Conservation (phyloP, 2,888 invertebrate genomes). For the Melangyna quadrimaculata region DNA sequence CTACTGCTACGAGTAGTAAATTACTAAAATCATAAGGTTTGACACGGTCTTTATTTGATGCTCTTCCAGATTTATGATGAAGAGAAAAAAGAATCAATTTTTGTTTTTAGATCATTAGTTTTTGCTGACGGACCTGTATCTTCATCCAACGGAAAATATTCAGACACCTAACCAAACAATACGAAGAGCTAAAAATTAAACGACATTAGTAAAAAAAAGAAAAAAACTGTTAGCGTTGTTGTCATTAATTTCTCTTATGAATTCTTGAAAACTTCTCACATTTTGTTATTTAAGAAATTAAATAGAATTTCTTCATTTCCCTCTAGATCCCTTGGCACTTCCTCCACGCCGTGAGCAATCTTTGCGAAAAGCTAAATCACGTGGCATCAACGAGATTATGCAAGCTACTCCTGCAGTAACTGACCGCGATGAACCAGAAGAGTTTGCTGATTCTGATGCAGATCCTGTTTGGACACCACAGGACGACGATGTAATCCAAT, state of each 20-base stretch:
- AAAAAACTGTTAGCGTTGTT: background rate
- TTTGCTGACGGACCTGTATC: background rate
- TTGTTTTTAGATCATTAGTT: background rate
- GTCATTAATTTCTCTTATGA: background rate
- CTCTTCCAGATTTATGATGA: background rate
- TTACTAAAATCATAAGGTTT: background rate
- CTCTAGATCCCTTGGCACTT: slow-evolving; percentile 80
- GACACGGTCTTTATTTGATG: background rate
- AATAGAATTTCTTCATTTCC: slow-evolving; percentile 75
- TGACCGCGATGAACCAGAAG: slow-evolving; percentile 82
- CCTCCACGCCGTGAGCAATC: slow-evolving; percentile 85
- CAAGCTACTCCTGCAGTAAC: slow-evolving; percentile 76
- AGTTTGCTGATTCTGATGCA: slow-evolving; percentile 85
- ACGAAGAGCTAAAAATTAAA: background rate
- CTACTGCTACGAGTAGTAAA: background rate
- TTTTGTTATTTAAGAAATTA: slow-evolving; percentile 72
- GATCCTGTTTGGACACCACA: slow-evolving; percentile 90
- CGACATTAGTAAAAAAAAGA: background rate
- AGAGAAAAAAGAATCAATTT: background rate
- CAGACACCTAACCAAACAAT: background rate
- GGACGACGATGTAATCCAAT: slow-evolving; percentile 81
- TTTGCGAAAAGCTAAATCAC: slow-evolving; percentile 86
- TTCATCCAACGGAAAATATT: background rate
- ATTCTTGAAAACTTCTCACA: background rate
- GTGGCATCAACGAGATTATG: slow-evolving; percentile 83